Evolutionary conservation across 2,113 vertebrate genomes (phyloP), one percentile per base, ranked within the genome.

Genomic region (Psilopsiagon aurifrons): DNA sequence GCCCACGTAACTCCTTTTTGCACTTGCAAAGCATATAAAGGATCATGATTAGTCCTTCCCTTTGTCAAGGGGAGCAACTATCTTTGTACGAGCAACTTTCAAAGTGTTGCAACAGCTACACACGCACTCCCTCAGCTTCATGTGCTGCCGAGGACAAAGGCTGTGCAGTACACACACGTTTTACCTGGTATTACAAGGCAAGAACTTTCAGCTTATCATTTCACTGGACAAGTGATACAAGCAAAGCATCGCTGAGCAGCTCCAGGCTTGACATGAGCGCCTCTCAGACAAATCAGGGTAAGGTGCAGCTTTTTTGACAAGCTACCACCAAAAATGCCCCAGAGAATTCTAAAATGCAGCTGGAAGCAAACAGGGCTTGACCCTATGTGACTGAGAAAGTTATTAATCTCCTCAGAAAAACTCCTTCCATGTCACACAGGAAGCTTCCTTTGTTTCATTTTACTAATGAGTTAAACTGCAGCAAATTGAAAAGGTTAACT

Each of bases 251-350:
- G 96, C 31, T 94, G 96, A 97, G 76, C 35, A 84, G 90, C 86
- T 96, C 62, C 62, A 82, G 90, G 92, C 83, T 95, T 91, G 88
- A 73, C 86, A 87, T 62, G 88, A 95, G 82, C 0, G 0, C 19
- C 44, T 92, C 63, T 35, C 83, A 80, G 96, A 98, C 96, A 97
- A 97, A 94, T 90, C 92, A 95, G 80, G 44, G 83, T 55, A 81
- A 94, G 11, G 68, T 93, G 90, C 49, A 89, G 89, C 88, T 96
- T 97, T 96, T 87, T 83, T 96, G 97, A 97, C 81, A 96, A 91
- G 67, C 73, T 92, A 83, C 86, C 66, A 92, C 88, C 76, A 88
- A 86, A 79, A 82, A 94, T 81, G 24, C 76, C 80, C 74, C 83
- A 86, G 92, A 74, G 80, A 46, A 67, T 91, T 94, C 86, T 96